Percentiles rank a stretch among this genome's conserved stretches.
phyloP scores from a whole-genome alignment of 2,797 vertebrate genomes.

The Malurus leucopterus region DNA sequence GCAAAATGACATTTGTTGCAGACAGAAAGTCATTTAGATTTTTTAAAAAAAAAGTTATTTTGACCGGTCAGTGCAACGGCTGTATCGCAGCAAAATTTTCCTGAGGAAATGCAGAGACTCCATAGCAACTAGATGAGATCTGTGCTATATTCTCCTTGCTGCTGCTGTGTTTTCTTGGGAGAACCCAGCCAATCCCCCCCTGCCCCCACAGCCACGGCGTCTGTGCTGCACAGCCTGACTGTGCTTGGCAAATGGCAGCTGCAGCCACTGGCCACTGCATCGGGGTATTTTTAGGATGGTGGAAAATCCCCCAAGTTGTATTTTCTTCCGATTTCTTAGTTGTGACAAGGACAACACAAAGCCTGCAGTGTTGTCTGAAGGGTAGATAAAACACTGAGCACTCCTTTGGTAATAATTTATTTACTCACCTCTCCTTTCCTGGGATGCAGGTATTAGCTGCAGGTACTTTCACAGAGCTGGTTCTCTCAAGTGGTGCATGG shows the following conservation, averaged over 20 bases:
- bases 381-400: not conserved
- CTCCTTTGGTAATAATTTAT: not conserved
- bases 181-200: not conserved
- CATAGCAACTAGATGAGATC: not conserved
- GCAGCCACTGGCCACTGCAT: not conserved
- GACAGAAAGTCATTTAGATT: not conserved
- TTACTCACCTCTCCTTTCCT: not conserved
- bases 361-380: not conserved
- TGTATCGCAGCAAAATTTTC: not conserved
- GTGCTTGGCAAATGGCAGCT: not conserved
- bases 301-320: not conserved
- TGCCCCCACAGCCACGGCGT: accelerated
- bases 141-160: not conserved
- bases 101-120: not conserved
- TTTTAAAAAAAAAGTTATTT: not conserved
- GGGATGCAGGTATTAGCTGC: not conserved
- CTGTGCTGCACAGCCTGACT: not conserved
- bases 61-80: not conserved
- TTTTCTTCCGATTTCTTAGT: not conserved
- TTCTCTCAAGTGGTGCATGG: not conserved
- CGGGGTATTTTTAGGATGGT: not conserved
- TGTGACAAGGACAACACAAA: not conserved
- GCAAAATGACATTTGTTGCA: not conserved
- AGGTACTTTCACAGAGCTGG: not conserved
- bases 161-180: not conserved